Evolutionary conservation across 37 sponge, comb jelly and placozoan genomes (phyloP).

Genomic region (Diacarnus erythraeanus): DNA sequence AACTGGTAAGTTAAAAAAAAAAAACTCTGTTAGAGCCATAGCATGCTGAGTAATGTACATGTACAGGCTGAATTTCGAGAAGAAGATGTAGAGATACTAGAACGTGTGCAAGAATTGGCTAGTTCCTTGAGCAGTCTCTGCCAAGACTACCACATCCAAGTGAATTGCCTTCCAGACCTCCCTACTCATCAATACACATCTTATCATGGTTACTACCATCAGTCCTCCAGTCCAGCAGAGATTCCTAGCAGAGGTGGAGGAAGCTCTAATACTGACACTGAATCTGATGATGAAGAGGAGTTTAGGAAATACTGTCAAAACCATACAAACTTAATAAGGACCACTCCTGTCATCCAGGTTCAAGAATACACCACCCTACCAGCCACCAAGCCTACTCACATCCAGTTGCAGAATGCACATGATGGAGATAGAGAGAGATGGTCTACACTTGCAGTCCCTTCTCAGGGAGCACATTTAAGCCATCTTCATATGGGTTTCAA

Average conservation of each 20-base stretch:
- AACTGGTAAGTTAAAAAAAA: no score
- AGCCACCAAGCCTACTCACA: no score
- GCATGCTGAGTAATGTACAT: neutral
- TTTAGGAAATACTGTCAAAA: neutral
- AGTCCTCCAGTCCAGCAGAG: neutral
- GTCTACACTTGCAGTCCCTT: neutral
- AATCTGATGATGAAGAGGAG: neutral
- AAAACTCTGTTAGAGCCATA: no score
- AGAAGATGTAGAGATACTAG: neutral
- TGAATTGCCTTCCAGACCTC: neutral
- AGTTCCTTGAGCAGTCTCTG: neutral
- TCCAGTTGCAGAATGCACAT: no score
- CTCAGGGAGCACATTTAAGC: no score
- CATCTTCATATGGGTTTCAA: no score
- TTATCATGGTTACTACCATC: neutral
- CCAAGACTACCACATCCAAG: neutral
- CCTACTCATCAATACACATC: neutral
- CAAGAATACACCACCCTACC: no score
- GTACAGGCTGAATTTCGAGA: constrained; percentile 12
- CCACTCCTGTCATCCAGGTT: no score
- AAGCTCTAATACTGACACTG: neutral
- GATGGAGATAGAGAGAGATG: neutral
- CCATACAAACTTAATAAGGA: no score
- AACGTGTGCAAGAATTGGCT: neutral
- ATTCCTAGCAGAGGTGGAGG: neutral